Evolutionary conservation across 2,113 vertebrate species (phyloP), one percentile per base, ranked within the genome.

Genomic region (Emberiza fucata): DNA sequence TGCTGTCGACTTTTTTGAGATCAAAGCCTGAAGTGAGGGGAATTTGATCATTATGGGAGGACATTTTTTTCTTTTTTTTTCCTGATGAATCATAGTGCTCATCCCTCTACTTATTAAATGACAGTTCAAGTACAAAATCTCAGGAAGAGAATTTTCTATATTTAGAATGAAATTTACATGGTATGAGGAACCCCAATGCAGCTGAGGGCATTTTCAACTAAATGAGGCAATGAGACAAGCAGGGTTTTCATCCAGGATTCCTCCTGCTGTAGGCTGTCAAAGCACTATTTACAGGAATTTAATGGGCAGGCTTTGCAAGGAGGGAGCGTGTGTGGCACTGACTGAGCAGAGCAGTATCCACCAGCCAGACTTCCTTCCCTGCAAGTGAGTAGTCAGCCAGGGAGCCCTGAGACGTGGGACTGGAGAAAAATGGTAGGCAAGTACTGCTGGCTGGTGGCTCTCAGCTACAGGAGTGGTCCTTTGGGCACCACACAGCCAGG

Each of bases 101-200:
- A 72, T 85, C 78, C 63, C 80, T 77, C 16, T 57, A 54, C 70
- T 63, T 59, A 63, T 33, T 77, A 63, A 91, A 85, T 92, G 78
- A 81, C 75, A 73, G 42, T 84, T 89, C 81, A 96, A 91, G 81
- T 94, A 89, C 81, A 65, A 91, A 94, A 88, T 87, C 39, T 70
- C 81, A 72, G 59, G 31, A 85, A 95, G 59, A 80, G 5, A 73
- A 72, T 82, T 85, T 95, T 80, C 93, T 92, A 31, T 78, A 64
- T 95, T 92, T 93, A 90, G 81, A 70, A 51, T 53, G 11, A 66
- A 86, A 88, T 68, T 37, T 51, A 70, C 15, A 0, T 63, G n/a
- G 22, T 54, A 70, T 11, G 47, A 70, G 56, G n/a, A 86, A 50
- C 29, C 76, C 64, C 2, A 0, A 47, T 71, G n/a, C 68, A 92